A percentile compares a stretch with the other conserved stretches of the same genome.
These are phyloP conservation scores for Drosophila murphyi DNA, from an alignment of 1,140 invertebrate species.

Conservation along the genomic window DNA sequence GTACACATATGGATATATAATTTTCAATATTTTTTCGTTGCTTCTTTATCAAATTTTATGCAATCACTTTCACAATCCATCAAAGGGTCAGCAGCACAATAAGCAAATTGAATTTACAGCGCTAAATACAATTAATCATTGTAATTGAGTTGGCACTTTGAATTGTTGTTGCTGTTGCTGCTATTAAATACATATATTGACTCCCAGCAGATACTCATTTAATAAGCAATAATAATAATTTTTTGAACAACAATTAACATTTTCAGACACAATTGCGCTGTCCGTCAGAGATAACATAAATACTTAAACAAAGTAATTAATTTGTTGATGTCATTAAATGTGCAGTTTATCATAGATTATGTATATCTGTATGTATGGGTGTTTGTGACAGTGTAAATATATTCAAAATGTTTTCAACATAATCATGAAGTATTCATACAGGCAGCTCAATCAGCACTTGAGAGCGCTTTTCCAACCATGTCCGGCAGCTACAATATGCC, in stretches of 20 bases:
- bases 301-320: slow-evolving; percentile 56
- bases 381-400: not conserved
- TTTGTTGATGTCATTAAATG: slow-evolving; percentile 52
- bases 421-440: slow-evolving; percentile 45
- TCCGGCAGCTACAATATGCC: slow-evolving; percentile 65
- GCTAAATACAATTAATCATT: slow-evolving; percentile 52
- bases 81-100: slow-evolving; percentile 34
- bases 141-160: slow-evolving; percentile 50
- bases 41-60: slow-evolving; percentile 49
- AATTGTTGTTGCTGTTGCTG: slow-evolving; percentile 16
- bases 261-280: slow-evolving; percentile 12
- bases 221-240: slow-evolving; percentile 51
- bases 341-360: slow-evolving; percentile 23
- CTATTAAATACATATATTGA: slow-evolving; percentile 25
- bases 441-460: slow-evolving; percentile 71
- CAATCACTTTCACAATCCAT: slow-evolving; percentile 77
- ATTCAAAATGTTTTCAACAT: slow-evolving; percentile 11
- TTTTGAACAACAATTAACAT: slow-evolving; percentile 37
- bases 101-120: slow-evolving; percentile 67
- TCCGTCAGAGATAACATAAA: slow-evolving; percentile 54
- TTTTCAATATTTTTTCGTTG: slow-evolving; percentile 5
- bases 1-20: slow-evolving; percentile 7
- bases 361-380: not conserved
- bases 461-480: slow-evolving; percentile 46
- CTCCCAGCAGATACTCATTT: slow-evolving; percentile 14